Evolutionary conservation across 2,888 invertebrate species (phyloP).

Genomic region (Callimorpha dominula): DNA sequence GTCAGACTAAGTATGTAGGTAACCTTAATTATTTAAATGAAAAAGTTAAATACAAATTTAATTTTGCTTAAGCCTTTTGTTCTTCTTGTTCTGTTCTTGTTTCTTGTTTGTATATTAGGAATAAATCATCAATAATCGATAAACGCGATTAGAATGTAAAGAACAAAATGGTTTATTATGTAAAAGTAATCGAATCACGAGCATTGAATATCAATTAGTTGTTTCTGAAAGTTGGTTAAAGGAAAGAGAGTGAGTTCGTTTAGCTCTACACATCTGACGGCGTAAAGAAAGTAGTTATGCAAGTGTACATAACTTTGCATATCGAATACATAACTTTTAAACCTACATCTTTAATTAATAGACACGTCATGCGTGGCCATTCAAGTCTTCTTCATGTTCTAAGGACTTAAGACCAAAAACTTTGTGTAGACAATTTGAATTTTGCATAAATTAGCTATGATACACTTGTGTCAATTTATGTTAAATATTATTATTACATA

Average conservation of each 20-base stretch:
- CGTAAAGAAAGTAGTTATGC: slow-evolving; percentile 48
- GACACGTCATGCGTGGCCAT: slow-evolving; percentile 44
- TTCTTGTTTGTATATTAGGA: slow-evolving; percentile 15
- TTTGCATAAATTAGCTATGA: background rate
- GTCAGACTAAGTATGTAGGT: slow-evolving; percentile 70
- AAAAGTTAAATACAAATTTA: slow-evolving; percentile 35
- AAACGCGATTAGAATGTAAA: slow-evolving; percentile 29
- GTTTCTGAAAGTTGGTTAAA: slow-evolving; percentile 41
- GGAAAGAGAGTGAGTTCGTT: slow-evolving; percentile 36
- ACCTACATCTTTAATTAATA: slow-evolving; percentile 34
- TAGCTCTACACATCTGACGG: slow-evolving; percentile 35
- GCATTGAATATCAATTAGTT: slow-evolving; percentile 37
- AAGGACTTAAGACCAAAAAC: background rate
- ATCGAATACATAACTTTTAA: slow-evolving; percentile 41
- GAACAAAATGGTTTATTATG: slow-evolving; percentile 36
- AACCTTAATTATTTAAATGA: slow-evolving; percentile 60
- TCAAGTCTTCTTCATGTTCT: slow-evolving; percentile 23
- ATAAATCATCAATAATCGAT: slow-evolving; percentile 16
- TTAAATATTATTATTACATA: too few relatives aligned
- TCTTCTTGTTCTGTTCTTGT: too few relatives aligned
- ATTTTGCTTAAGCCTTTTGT: slow-evolving; percentile 29
- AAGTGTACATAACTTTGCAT: slow-evolving; percentile 39
- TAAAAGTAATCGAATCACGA: slow-evolving; percentile 30
- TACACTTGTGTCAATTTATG: too few relatives aligned
- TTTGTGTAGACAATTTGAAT: background rate